These are phyloP conservation scores for Amblyopsis hoosieri DNA, from an alignment of 2,797 vertebrate species.

Conservation along the genomic window DNA sequence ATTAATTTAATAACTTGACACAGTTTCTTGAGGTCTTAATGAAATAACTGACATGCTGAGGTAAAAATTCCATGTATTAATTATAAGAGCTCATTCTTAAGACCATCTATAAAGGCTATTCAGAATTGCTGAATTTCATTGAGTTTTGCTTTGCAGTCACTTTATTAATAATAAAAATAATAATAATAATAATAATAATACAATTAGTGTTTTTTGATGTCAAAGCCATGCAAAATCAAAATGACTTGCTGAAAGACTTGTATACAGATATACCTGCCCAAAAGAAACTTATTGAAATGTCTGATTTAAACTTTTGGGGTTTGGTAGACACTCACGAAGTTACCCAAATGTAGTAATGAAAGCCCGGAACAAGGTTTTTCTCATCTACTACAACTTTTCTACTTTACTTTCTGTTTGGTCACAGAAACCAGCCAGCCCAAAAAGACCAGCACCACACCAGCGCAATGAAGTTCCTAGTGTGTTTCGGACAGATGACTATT, in stretches of 20 bases:
- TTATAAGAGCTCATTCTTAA: no score
- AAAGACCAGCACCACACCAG: constrained; percentile 68
- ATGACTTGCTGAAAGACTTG: no score
- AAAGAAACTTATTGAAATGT: not conserved
- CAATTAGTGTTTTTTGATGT: no score
- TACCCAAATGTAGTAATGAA: not conserved
- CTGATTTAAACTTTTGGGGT: not conserved
- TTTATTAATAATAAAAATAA: not conserved
- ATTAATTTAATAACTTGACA: no score
- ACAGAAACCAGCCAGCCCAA: constrained; percentile 83
- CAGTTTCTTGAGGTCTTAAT: no score
- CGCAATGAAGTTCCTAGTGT: constrained; percentile 84
- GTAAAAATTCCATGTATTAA: no score
- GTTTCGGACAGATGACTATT: constrained; percentile 92
- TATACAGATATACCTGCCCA: no score
- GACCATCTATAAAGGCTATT: no score
- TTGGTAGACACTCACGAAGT: not conserved
- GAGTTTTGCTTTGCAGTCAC: not conserved
- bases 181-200: no score
- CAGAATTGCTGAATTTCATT: no score
- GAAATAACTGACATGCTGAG: no score
- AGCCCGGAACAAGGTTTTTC: not conserved
- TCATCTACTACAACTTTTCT: not conserved
- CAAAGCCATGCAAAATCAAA: no score
- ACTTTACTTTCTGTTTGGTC: constrained; percentile 31